Evolutionary conservation across 2,888 invertebrate species (phyloP).

Genomic region (Polymixis flavicincta): DNA sequence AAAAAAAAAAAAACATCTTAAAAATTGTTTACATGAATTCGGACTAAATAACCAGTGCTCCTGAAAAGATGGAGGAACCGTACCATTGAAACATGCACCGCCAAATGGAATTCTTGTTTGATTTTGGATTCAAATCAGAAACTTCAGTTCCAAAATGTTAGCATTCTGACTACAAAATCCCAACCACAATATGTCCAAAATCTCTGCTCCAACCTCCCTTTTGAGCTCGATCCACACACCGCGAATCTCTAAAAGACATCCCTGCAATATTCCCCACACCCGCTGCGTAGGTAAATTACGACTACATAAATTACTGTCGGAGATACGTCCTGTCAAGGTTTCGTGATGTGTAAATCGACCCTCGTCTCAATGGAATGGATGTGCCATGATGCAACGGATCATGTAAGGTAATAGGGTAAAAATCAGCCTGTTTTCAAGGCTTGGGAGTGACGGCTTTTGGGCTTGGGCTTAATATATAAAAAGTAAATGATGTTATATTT

Average conservation of each 20-base stretch:
- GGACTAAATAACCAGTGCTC: not conserved
- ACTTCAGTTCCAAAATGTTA: not conserved
- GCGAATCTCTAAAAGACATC: conserved; percentile 13
- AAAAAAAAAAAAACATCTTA: too few species aligned
- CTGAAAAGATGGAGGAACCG: not conserved
- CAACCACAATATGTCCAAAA: conserved; percentile 19
- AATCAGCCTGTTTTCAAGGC: not conserved
- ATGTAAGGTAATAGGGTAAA: conserved; percentile 15
- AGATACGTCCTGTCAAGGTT: conserved; percentile 33
- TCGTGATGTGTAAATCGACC: conserved; percentile 60
- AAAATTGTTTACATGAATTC: too few species aligned
- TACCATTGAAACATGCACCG: not conserved
- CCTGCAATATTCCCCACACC: conserved; percentile 47
- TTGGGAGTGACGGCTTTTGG: not conserved
- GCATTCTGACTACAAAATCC: not conserved
- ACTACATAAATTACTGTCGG: conserved; percentile 58
- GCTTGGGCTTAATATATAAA: not conserved
- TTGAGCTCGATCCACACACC: conserved; percentile 33
- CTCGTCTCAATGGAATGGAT: conserved; percentile 33
- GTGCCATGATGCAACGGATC: conserved; percentile 40
- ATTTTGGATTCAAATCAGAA: not conserved
- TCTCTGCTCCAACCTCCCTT: conserved; percentile 8
- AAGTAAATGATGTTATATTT: too few species aligned
- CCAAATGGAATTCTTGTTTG: not conserved
- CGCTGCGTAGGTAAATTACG: conserved; percentile 51